Conservation (phyloP, 2,888 invertebrate genomes). For the Caenorhabditis angaria region DNA sequence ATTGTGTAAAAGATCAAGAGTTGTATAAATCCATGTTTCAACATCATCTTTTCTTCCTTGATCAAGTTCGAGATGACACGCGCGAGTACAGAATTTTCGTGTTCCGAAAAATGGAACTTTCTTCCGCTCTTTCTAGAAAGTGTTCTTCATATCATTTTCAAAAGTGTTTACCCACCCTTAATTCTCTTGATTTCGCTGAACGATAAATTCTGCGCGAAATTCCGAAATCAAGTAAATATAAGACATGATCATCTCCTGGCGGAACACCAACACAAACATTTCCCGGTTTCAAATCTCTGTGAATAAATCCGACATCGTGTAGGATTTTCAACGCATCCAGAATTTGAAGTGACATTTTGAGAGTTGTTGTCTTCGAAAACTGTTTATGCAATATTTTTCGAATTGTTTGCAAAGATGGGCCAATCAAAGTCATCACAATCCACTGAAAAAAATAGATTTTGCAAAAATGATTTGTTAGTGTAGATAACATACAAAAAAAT, state of each 20-base stretch:
- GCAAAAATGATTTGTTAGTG: not conserved
- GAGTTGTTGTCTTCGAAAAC: constrained; percentile 21
- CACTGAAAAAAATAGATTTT: constrained; percentile 21
- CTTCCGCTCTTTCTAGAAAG: constrained; percentile 26
- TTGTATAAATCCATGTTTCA: constrained; percentile 34
- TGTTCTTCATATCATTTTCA: no score
- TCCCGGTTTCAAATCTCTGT: constrained; percentile 48
- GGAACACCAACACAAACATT: constrained; percentile 57
- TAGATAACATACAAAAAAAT: constrained; percentile 14
- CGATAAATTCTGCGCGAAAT: constrained; percentile 46
- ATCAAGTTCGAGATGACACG: constrained; percentile 34
- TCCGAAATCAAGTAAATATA: constrained; percentile 61
- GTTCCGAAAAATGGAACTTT: constrained; percentile 37
- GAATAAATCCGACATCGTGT: constrained; percentile 43
- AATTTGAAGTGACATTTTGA: constrained; percentile 35
- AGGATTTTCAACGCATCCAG: constrained; percentile 11
- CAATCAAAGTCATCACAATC: constrained; percentile 41
- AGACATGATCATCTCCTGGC: constrained; percentile 32
- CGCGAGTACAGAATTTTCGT: constrained; percentile 29
- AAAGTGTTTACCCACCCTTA: constrained; percentile 11
- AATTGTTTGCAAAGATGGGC: constrained; percentile 33
- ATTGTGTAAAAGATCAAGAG: constrained; percentile 31
- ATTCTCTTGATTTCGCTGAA: constrained; percentile 5
- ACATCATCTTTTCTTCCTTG: constrained; percentile 41
- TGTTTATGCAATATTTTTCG: constrained; percentile 25